phyloP scores from a whole-genome alignment of 2,888 invertebrate species.

The Lissocephala sabroskyi region DNA sequence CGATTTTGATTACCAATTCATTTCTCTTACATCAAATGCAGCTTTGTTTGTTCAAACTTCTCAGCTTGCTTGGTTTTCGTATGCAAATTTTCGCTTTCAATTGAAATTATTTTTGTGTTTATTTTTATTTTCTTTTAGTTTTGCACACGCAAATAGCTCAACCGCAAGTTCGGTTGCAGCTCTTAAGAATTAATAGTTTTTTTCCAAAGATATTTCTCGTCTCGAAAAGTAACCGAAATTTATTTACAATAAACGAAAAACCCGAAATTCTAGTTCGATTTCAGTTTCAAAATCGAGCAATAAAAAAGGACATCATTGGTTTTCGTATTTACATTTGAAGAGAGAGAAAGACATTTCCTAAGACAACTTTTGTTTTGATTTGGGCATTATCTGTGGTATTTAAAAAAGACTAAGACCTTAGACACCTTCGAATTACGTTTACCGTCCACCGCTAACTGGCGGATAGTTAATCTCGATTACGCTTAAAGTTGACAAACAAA shows the following conservation, averaged over 20 bases:
- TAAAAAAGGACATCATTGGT: not conserved
- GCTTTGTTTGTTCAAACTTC: constrained; percentile 1
- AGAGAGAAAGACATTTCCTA: no score
- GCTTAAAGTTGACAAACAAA: constrained; percentile 39
- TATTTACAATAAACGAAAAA: constrained; percentile 25
- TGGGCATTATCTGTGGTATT: not conserved
- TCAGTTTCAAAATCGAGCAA: not conserved
- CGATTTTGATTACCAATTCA: constrained; percentile 53
- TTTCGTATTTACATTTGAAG: constrained; percentile 5
- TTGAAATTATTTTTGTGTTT: not conserved
- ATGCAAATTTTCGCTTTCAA: not conserved
- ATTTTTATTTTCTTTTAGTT: not conserved
- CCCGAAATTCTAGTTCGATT: not conserved
- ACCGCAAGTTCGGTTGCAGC: no score
- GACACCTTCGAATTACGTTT: constrained; percentile 11
- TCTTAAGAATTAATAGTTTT: not conserved
- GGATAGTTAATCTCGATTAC: constrained; percentile 17
- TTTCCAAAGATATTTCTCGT: no score
- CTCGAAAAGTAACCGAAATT: constrained; percentile 18
- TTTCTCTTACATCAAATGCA: constrained; percentile 27
- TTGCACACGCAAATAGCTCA: no score
- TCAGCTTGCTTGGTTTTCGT: not conserved
- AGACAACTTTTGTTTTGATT: no score
- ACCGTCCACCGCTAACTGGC: no score
- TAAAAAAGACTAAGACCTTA: not conserved